These are phyloP conservation scores for Lochmaea capreae DNA, from an alignment of 2,888 invertebrate species.

Conservation along the genomic window DNA sequence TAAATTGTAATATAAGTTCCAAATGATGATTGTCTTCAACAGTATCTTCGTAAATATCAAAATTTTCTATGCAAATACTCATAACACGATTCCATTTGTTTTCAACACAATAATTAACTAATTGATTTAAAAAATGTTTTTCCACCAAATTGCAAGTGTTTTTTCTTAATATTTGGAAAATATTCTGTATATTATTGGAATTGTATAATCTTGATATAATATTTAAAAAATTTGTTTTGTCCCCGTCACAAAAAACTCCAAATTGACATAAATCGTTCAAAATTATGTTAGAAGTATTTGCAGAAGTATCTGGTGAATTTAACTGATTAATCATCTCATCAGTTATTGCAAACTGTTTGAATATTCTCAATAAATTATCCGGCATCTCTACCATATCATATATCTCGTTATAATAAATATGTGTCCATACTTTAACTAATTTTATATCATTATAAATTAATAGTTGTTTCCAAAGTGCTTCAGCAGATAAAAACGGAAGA, in stretches of 20 bases:
- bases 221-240: conserved; percentile 69
- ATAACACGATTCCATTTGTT: conserved; percentile 69
- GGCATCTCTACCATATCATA: conserved; percentile 58
- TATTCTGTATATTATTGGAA: conserved; percentile 68
- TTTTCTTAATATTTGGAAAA: conserved; percentile 68
- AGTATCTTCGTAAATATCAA: conserved; percentile 49
- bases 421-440: conserved; percentile 73
- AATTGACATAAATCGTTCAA: conserved; percentile 73
- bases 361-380: conserved; percentile 67
- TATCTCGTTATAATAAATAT: conserved; percentile 63
- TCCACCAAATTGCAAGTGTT: conserved; percentile 58
- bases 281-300: conserved; percentile 70
- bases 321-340: conserved; percentile 71
- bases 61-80: conserved; percentile 68
- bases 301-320: conserved; percentile 67
- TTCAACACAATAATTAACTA: conserved; percentile 69
- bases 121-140: conserved; percentile 68
- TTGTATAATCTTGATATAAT: conserved; percentile 73
- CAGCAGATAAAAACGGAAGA: conserved; percentile 67
- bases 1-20: conserved; percentile 69
- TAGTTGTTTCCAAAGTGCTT: conserved; percentile 73
- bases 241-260: conserved; percentile 74
- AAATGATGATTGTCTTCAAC: conserved; percentile 58
- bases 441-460: conserved; percentile 71
- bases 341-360: conserved; percentile 70